Percentiles rank a stretch among this genome's conserved stretches.
phyloP scores from a whole-genome alignment of 53 echinoderm and acorn worm species.

The Mesocentrotus franciscanus region DNA sequence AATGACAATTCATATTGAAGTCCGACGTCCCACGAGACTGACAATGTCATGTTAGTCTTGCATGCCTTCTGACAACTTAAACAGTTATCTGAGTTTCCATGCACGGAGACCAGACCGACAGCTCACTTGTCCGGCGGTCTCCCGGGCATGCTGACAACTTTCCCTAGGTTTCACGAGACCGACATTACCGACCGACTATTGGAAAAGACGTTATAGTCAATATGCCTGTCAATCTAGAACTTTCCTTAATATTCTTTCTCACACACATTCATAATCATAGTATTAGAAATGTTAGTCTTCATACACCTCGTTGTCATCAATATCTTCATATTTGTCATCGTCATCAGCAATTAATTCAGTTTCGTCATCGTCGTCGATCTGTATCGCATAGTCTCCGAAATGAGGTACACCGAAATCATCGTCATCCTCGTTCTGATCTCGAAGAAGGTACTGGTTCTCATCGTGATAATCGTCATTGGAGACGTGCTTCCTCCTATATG shows the following conservation, averaged over 20 bases:
- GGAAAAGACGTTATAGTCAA: too few relatives aligned
- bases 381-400: neutral
- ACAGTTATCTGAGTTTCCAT: too few relatives aligned
- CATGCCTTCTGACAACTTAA: too few relatives aligned
- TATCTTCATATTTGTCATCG: neutral
- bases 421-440: slow-evolving; percentile 5
- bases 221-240: too few relatives aligned
- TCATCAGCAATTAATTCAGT: neutral
- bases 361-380: slow-evolving; percentile 13
- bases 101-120: too few relatives aligned
- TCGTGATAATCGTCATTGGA: slow-evolving; percentile 19
- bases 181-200: neutral
- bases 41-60: too few relatives aligned
- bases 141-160: neutral
- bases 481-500: too few relatives aligned
- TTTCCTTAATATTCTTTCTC: neutral
- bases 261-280: neutral
- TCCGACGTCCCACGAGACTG: too few relatives aligned
- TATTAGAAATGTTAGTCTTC: slow-evolving; percentile 20
- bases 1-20: too few relatives aligned
- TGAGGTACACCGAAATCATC: neutral
- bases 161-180: neutral
- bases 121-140: neutral
- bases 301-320: neutral
- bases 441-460: neutral